Percentiles rank a stretch among this genome's conserved stretches.
phyloP scores from a whole-genome alignment of 1,140 invertebrate genomes.

The Dinothrombium tinctorium region DNA sequence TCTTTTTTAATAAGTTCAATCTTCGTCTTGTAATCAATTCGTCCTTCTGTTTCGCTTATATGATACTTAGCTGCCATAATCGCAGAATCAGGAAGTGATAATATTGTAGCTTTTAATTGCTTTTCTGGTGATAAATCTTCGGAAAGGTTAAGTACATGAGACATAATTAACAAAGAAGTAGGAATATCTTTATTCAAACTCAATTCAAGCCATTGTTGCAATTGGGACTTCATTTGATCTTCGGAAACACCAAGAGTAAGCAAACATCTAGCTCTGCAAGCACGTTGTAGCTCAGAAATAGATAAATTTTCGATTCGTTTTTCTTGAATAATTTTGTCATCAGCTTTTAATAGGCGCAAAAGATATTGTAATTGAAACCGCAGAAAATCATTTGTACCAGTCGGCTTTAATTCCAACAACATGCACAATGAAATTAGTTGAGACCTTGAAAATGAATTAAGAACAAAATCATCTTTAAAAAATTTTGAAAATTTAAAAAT shows the following conservation, averaged over 20 bases:
- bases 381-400: slow-evolving; percentile 70
- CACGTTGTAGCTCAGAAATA: slow-evolving; percentile 70
- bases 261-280: slow-evolving; percentile 85
- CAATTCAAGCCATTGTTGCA: slow-evolving; percentile 85
- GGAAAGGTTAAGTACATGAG: slow-evolving; percentile 72
- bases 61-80: slow-evolving; percentile 62
- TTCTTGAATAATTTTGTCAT: slow-evolving; percentile 84
- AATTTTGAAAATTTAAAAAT: slow-evolving; percentile 90
- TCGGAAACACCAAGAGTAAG: slow-evolving; percentile 80
- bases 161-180: slow-evolving; percentile 68
- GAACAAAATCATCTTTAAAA: slow-evolving; percentile 96
- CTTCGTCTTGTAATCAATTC: slow-evolving; percentile 74
- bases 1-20: slow-evolving; percentile 74
- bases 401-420: slow-evolving; percentile 64
- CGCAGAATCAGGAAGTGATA: slow-evolving; percentile 59
- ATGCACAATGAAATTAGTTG: slow-evolving; percentile 80
- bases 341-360: slow-evolving; percentile 61
- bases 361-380: slow-evolving; percentile 81
- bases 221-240: slow-evolving; percentile 52
- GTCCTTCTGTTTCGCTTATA: slow-evolving; percentile 81
- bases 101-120: slow-evolving; percentile 77
- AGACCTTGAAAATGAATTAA: slow-evolving; percentile 67
- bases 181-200: slow-evolving; percentile 86
- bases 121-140: slow-evolving; percentile 60
- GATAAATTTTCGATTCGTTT: slow-evolving; percentile 80